A percentile compares a stretch with the other conserved stretches of the same genome.
Conservation (phyloP, 2,113 vertebrate genomes). For the Phalacrocorax pelagicus region DNA sequence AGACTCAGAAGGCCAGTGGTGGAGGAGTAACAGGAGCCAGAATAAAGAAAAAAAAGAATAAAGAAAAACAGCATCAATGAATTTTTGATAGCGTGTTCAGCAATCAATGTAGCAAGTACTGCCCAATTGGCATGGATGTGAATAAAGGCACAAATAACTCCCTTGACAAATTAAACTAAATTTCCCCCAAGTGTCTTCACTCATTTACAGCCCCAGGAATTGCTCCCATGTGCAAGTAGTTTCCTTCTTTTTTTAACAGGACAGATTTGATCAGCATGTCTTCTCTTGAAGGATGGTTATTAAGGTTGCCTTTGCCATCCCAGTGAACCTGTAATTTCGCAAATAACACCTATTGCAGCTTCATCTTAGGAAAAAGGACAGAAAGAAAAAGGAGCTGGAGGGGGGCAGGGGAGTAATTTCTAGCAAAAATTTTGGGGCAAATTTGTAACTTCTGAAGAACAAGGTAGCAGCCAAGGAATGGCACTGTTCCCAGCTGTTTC, state of each 20-base stretch:
- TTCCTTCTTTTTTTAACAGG: neutral
- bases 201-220: neutral
- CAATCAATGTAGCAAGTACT: neutral
- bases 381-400: neutral
- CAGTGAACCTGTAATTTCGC: slow-evolving; percentile 38
- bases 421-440: neutral
- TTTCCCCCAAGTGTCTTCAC: neutral
- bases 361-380: neutral
- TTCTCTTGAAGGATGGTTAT: neutral
- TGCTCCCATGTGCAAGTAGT: neutral
- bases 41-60: neutral
- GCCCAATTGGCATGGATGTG: neutral
- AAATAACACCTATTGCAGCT: slow-evolving; percentile 37
- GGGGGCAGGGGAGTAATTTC: neutral
- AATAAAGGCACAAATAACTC: neutral
- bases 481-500: neutral
- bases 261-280: neutral
- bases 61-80: neutral
- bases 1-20: neutral
- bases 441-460: neutral
- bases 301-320: neutral
- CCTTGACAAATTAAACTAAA: neutral
- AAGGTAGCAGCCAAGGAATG: neutral
- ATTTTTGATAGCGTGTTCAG: slow-evolving; percentile 6
- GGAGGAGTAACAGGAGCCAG: neutral